These are phyloP conservation scores for Andrena trimmerana DNA, from an alignment of 2,888 invertebrate species.

Conservation along the genomic window DNA sequence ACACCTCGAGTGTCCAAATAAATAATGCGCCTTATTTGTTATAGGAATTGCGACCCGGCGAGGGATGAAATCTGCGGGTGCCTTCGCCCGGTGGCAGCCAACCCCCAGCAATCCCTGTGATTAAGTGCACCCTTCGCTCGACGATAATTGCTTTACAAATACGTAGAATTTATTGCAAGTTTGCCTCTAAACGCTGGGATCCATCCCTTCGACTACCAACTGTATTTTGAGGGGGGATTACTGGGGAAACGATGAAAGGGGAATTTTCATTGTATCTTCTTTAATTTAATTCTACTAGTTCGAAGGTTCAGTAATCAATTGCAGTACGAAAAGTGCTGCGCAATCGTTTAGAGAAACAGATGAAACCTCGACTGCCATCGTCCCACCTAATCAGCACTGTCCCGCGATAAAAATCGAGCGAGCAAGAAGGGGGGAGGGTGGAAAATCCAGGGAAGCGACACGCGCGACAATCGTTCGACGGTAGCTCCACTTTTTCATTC, in stretches of 20 bases:
- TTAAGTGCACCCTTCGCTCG: slow-evolving; percentile 52
- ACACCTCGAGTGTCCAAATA: slow-evolving; percentile 79
- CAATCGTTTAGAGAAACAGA: slow-evolving; percentile 1
- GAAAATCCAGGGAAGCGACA: slow-evolving; percentile 23
- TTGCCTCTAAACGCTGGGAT: not conserved
- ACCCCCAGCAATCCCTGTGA: slow-evolving; percentile 46
- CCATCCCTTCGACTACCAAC: not conserved
- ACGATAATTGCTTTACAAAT: slow-evolving; percentile 65
- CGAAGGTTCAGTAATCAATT: no score
- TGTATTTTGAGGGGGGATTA: not conserved
- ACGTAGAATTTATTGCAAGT: slow-evolving; percentile 43
- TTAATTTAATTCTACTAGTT: no score
- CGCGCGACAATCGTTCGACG: slow-evolving; percentile 29
- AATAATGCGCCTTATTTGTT: slow-evolving; percentile 81
- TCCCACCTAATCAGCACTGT: slow-evolving; percentile 26
- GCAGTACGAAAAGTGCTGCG: no score
- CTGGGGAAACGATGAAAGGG: not conserved
- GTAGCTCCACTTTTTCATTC: slow-evolving; percentile 36
- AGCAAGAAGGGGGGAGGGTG: not conserved
- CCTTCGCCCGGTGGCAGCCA: slow-evolving; percentile 29
- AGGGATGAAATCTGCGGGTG: slow-evolving; percentile 65
- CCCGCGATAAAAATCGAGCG: slow-evolving; percentile 26
- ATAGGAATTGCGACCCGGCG: slow-evolving; percentile 66
- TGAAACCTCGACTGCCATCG: slow-evolving; percentile 4
- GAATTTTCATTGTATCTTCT: no score